Conservation (phyloP, 2,888 invertebrate species). For the Philereme vetulata region DNA sequence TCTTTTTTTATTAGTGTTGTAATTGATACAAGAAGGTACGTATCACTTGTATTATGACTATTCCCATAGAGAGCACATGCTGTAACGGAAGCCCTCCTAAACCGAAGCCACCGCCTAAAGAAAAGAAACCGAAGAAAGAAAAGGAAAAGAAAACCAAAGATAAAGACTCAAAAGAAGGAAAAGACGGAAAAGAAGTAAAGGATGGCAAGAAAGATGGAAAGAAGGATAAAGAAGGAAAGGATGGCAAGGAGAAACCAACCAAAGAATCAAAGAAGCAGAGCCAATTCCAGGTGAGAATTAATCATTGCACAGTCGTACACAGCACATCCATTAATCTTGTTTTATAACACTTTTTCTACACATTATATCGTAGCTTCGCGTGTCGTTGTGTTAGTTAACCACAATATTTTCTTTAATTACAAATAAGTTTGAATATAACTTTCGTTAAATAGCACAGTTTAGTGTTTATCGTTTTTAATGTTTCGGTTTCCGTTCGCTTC, state of each 20-base stretch:
- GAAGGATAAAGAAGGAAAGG: slow-evolving; percentile 85
- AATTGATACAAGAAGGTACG: neutral
- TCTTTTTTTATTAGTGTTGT: neutral
- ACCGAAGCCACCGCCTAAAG: slow-evolving; percentile 86
- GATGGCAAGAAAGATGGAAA: slow-evolving; percentile 82
- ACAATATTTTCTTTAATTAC: slow-evolving; percentile 53
- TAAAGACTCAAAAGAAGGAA: slow-evolving; percentile 81
- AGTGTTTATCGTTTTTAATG: slow-evolving; percentile 52
- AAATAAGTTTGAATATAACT: slow-evolving; percentile 57
- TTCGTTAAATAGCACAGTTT: slow-evolving; percentile 53
- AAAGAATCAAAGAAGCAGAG: slow-evolving; percentile 86
- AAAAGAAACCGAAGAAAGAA: slow-evolving; percentile 88
- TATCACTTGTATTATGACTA: neutral
- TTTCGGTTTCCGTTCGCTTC: slow-evolving; percentile 53
- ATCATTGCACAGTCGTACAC: slow-evolving; percentile 48
- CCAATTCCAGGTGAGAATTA: slow-evolving; percentile 85
- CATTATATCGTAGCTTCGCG: slow-evolving; percentile 65
- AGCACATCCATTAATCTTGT: slow-evolving; percentile 77
- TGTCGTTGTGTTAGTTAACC: slow-evolving; percentile 74
- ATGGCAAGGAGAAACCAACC: slow-evolving; percentile 83
- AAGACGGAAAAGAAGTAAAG: slow-evolving; percentile 78
- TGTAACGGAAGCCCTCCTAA: slow-evolving; percentile 89
- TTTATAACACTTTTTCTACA: slow-evolving; percentile 53
- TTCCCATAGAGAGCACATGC: slow-evolving; percentile 89
- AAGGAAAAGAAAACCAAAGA: slow-evolving; percentile 86